Evolutionary conservation across 2,113 vertebrate species (phyloP).

Genomic region (Vidua macroura): DNA sequence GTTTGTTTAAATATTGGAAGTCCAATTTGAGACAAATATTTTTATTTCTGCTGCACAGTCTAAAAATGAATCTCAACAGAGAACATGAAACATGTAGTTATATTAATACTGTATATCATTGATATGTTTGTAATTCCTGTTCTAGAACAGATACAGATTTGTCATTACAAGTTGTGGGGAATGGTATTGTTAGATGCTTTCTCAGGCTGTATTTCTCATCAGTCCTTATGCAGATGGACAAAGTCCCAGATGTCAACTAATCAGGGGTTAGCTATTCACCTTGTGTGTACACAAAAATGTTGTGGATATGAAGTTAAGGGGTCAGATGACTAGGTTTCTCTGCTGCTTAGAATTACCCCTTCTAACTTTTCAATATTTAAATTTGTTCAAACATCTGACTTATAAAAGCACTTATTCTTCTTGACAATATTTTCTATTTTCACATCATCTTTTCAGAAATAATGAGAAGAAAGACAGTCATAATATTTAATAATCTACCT

Average conservation of each 20-base stretch:
- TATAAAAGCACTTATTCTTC: not conserved
- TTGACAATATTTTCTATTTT: not conserved
- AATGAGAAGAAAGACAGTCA: not conserved
- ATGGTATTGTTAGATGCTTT: rapidly evolving
- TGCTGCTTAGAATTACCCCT: not conserved
- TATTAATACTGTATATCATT: not conserved
- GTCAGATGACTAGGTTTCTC: not conserved
- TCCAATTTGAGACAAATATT: not conserved
- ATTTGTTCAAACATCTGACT: not conserved
- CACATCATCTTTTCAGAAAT: not conserved
- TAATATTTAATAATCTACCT: not conserved
- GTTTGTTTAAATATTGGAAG: not conserved
- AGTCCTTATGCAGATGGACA: not conserved
- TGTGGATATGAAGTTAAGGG: not conserved
- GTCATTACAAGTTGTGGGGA: not conserved
- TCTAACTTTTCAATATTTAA: not conserved
- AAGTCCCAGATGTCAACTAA: not conserved
- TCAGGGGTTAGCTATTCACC: not conserved
- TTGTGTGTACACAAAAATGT: not conserved
- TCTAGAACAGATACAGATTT: not conserved
- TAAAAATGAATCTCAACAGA: not conserved
- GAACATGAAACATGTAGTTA: not conserved
- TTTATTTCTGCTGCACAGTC: not conserved
- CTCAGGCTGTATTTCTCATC: not conserved
- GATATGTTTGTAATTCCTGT: not conserved